phyloP scores from a whole-genome alignment of 2,888 invertebrate species.

The Sesia apiformis region DNA sequence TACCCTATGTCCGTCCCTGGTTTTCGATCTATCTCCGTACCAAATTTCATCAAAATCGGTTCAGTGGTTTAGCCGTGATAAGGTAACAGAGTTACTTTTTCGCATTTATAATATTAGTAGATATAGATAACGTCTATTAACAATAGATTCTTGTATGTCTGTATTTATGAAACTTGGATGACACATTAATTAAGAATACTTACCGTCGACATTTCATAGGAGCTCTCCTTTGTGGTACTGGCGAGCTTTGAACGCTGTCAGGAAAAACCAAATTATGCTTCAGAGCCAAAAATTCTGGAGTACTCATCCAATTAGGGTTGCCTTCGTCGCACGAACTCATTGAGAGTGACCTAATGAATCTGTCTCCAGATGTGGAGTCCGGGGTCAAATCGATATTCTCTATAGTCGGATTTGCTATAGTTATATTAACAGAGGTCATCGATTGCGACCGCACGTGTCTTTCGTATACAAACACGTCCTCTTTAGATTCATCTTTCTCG shows the following conservation, averaged over 20 bases:
- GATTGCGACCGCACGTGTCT: conserved; percentile 72
- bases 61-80: too few species aligned
- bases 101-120: too few species aligned
- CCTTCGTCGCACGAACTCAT: conserved; percentile 82
- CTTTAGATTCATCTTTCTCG: conserved; percentile 54
- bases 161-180: too few species aligned
- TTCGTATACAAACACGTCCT: conserved; percentile 52
- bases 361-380: conserved; percentile 73
- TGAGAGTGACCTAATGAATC: conserved; percentile 76
- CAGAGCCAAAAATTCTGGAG: conserved; percentile 85
- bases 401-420: conserved; percentile 82
- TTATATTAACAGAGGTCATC: conserved; percentile 79
- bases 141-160: too few species aligned
- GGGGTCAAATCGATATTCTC: conserved; percentile 82
- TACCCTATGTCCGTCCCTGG: too few species aligned
- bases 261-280: conserved; percentile 88
- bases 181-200: neutral
- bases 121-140: too few species aligned
- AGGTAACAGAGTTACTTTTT: too few species aligned
- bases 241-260: conserved; percentile 85
- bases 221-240: conserved; percentile 78
- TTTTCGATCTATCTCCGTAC: too few species aligned
- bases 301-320: conserved; percentile 85
- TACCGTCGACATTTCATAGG: conserved; percentile 77
- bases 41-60: too few species aligned